A percentile compares a stretch with the other conserved stretches of the same genome.
Evolutionary conservation across 2,888 invertebrate species (phyloP).

Genomic region (Stenolophus ochropezus): DNA sequence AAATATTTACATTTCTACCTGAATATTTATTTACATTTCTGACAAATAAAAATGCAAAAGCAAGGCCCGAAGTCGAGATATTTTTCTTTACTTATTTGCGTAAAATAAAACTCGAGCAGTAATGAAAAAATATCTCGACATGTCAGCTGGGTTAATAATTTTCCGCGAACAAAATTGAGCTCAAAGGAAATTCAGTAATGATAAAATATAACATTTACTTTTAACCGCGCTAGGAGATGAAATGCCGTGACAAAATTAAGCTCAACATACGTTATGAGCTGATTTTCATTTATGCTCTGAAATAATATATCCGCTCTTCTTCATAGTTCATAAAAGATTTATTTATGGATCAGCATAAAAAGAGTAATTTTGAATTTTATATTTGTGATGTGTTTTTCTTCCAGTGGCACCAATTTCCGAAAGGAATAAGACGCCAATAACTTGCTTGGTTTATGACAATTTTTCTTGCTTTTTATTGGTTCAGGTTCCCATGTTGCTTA

Average conservation of each 20-base stretch:
- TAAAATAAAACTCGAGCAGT: constrained; percentile 30
- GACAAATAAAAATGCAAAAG: constrained; percentile 47
- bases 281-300: constrained; percentile 6
- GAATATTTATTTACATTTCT: constrained; percentile 35
- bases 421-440: too few relatives aligned
- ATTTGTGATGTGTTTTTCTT: too few relatives aligned
- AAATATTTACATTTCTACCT: constrained; percentile 30
- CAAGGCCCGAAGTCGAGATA: constrained; percentile 15
- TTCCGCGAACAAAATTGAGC: constrained; percentile 19
- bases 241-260: constrained; percentile 17
- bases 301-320: neutral
- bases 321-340: neutral
- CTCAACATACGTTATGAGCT: neutral
- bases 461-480: too few relatives aligned
- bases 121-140: constrained; percentile 51
- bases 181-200: constrained; percentile 44
- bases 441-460: too few relatives aligned
- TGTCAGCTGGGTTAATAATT: constrained; percentile 42
- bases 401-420: too few relatives aligned
- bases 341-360: too few relatives aligned
- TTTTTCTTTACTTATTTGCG: constrained; percentile 52
- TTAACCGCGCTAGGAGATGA: constrained; percentile 5
- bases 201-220: constrained; percentile 45
- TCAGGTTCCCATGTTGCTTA: too few relatives aligned
- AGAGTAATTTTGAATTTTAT: too few relatives aligned